A percentile compares a stretch with the other conserved stretches of the same genome.
Evolutionary conservation across 1,140 invertebrate genomes (phyloP).

Genomic region (Tigriopus japonicus): DNA sequence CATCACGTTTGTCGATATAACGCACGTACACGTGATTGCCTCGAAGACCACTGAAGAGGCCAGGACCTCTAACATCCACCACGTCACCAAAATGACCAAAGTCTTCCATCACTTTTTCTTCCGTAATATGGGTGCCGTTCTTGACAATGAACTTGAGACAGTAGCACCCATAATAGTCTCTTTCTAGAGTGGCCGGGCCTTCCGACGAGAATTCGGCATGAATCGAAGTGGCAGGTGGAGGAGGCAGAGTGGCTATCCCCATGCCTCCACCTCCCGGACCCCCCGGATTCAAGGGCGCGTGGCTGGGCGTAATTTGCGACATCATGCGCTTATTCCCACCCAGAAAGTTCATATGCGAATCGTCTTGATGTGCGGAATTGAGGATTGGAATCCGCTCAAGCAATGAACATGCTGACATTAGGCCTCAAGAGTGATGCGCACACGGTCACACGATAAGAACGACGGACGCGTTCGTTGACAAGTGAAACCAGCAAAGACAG

Average conservation of each 20-base stretch:
- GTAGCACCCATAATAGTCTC: conserved; percentile 15
- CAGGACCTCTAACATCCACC: conserved; percentile 12
- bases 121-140: conserved; percentile 14
- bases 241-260: not conserved
- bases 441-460: too few relatives aligned
- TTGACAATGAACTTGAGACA: conserved; percentile 15
- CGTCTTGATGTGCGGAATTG: not conserved
- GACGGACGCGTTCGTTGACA: too few relatives aligned
- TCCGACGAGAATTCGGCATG: not conserved
- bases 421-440: not conserved
- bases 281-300: not conserved
- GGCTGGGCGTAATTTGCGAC: not conserved
- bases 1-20: conserved; percentile 11
- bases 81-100: conserved; percentile 14
- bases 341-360: too few relatives aligned
- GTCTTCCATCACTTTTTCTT: conserved; percentile 14
- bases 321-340: too few relatives aligned
- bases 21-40: conserved; percentile 14
- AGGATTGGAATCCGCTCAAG: conserved; percentile 9
- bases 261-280: not conserved
- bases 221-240: not conserved
- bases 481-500: too few relatives aligned
- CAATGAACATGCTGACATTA: conserved; percentile 11
- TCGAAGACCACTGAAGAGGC: conserved; percentile 7
- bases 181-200: not conserved